Evolutionary conservation across 1,140 invertebrate genomes (phyloP).

Genomic region (Cydia fagiglandana): DNA sequence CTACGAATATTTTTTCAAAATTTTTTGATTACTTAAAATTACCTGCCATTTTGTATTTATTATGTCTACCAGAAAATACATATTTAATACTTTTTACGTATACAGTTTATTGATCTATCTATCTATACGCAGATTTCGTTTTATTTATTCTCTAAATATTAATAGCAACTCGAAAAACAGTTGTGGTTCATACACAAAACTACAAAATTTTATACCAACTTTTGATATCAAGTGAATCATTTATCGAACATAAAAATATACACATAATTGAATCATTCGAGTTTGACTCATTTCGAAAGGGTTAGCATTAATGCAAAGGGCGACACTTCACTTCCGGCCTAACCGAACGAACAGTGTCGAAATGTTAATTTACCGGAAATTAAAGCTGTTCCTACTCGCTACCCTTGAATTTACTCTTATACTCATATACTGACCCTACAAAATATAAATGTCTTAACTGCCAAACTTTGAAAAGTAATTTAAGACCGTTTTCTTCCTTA

Average conservation of each 20-base stretch:
- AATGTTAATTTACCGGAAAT: conserved; percentile 74
- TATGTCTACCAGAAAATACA: no score
- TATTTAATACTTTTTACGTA: no score
- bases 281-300: conserved; percentile 38
- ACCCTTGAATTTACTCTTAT: conserved; percentile 46
- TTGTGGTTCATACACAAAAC: neutral
- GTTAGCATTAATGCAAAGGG: conserved; percentile 58
- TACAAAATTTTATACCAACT: neutral
- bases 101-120: no score
- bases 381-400: conserved; percentile 70
- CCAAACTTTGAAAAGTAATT: neutral
- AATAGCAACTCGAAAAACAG: no score
- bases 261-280: neutral
- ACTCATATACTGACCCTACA: neutral
- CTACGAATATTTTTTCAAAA: no score
- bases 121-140: no score
- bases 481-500: neutral
- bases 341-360: conserved; percentile 49
- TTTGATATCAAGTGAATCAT: neutral
- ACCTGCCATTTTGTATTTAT: no score
- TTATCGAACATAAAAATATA: neutral
- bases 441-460: neutral
- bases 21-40: no score
- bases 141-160: no score
- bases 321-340: conserved; percentile 55